Percentiles rank a stretch among this genome's conserved stretches.
Evolutionary conservation across 1,140 invertebrate genomes (phyloP).

Genomic region (Cylas formicarius): DNA sequence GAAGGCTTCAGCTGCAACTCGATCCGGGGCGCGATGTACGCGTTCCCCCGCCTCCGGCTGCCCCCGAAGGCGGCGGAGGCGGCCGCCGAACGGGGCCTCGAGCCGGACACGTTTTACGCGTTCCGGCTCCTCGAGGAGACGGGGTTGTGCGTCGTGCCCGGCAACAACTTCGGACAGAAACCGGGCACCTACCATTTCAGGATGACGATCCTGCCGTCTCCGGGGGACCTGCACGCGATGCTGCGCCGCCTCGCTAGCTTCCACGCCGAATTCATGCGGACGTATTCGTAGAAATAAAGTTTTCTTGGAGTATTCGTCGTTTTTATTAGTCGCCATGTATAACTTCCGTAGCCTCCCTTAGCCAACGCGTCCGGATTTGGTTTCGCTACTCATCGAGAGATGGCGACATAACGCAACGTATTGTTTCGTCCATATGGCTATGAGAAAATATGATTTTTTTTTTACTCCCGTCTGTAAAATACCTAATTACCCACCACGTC

Average conservation of each 20-base stretch:
- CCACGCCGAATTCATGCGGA: constrained; percentile 74
- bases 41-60: constrained; percentile 73
- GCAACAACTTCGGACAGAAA: constrained; percentile 88
- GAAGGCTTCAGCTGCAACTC: constrained; percentile 76
- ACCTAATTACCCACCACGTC: too few relatives aligned
- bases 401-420: too few relatives aligned
- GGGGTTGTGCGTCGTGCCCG: constrained; percentile 82
- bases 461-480: too few relatives aligned
- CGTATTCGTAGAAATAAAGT: constrained; percentile 46
- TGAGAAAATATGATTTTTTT: too few relatives aligned
- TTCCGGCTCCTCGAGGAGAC: constrained; percentile 86
- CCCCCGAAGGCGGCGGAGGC: constrained; percentile 68
- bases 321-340: too few relatives aligned
- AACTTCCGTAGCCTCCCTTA: too few relatives aligned
- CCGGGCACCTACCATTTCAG: constrained; percentile 90
- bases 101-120: constrained; percentile 87
- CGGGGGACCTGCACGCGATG: constrained; percentile 74
- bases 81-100: constrained; percentile 58
- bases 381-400: too few relatives aligned
- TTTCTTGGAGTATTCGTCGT: too few relatives aligned
- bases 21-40: constrained; percentile 95
- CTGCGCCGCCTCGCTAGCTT: constrained; percentile 74
- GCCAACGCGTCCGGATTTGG: too few relatives aligned
- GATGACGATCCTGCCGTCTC: constrained; percentile 75
- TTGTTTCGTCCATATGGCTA: too few relatives aligned